Evolutionary conservation across 2,888 invertebrate species (phyloP), one percentile per base, ranked within the genome.

Genomic region (Orchesellides sinensis): DNA sequence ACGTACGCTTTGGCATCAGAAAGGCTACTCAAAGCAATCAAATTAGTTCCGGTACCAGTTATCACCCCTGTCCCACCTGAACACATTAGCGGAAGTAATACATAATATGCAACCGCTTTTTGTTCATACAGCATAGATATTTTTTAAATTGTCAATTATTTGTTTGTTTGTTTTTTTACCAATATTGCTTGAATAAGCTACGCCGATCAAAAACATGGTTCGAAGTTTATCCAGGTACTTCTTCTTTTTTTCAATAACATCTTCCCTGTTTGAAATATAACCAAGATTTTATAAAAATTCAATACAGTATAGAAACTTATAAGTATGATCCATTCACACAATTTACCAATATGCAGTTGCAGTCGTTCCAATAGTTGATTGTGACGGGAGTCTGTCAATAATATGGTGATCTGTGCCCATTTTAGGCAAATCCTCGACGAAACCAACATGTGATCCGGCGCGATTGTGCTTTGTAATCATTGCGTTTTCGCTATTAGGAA

Each of bases 121-220:
- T n/a, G n/a, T n/a, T n/a, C n/a, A n/a, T n/a, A n/a, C n/a, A n/a
- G n/a, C n/a, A n/a, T n/a, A n/a, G n/a, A n/a, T n/a, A n/a, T n/a
- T n/a, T n/a, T n/a, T n/a, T n/a, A n/a, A n/a, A n/a, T n/a, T n/a
- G n/a, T n/a, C n/a, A n/a, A n/a, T n/a, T n/a, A n/a, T n/a, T n/a
- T n/a, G n/a, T n/a, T n/a, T n/a, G n/a, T n/a, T n/a, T n/a, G n/a
- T n/a, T n/a, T n/a, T n/a, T n/a, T n/a, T n/a, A n/a, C n/a, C n/a
- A 54, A 88, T 87, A 72, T 87, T 88, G 21, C 85, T 83, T 10
- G 86, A 66, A 35, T 81, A 85, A 2, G 87, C 87, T 2, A 83
- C 85, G 0, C 85, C 88, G 3, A 87, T 40, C 5, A 87, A 61
- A 77, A 88, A 87, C 88, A 88, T 87, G 3, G 84, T 70, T 65